Conservation (phyloP, 2,113 vertebrate species). For the Speoplatyrhinus poulsoni region DNA sequence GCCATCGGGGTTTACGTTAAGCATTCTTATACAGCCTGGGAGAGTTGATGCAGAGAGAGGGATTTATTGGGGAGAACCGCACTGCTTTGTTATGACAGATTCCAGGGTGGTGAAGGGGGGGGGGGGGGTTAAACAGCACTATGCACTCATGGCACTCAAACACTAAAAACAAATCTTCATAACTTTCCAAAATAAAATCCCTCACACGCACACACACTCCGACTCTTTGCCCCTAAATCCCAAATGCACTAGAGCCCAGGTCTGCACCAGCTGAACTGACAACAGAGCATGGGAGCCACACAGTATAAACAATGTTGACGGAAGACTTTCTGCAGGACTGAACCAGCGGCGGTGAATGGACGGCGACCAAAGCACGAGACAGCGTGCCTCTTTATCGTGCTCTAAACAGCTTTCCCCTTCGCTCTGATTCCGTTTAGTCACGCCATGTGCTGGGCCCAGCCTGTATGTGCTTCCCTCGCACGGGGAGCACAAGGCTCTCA, state of each 20-base stretch:
- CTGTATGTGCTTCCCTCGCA: slow-evolving; percentile 56
- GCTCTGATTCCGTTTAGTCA: slow-evolving; percentile 69
- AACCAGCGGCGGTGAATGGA: slow-evolving; percentile 28
- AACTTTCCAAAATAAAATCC: slow-evolving; percentile 41
- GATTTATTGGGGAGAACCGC: slow-evolving; percentile 53
- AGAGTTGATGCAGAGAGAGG: slow-evolving; percentile 57
- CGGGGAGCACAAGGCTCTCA: slow-evolving; percentile 69
- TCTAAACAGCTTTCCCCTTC: slow-evolving; percentile 59
- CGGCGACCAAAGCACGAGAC: slow-evolving; percentile 18
- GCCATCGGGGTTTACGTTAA: slow-evolving; percentile 48
- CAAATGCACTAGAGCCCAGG: neutral
- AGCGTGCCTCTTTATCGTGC: slow-evolving; percentile 43
- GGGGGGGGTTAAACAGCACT: slow-evolving; percentile 45
- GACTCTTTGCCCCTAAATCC: neutral
- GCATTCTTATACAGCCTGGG: slow-evolving; percentile 58
- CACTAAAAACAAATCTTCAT: slow-evolving; percentile 44
- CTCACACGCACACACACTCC: no score
- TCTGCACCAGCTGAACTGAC: slow-evolving; percentile 10
- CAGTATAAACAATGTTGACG: slow-evolving; percentile 14
- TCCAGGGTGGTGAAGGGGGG: slow-evolving; percentile 35
- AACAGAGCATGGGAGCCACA: slow-evolving; percentile 9
- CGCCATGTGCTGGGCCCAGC: slow-evolving; percentile 67
- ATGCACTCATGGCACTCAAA: slow-evolving; percentile 7
- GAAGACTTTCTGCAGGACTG: slow-evolving; percentile 10
- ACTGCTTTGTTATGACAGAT: slow-evolving; percentile 68